These are phyloP conservation scores for Rousettus madagascariensis DNA, from an alignment of 2,797 vertebrate species.

Conservation along the genomic window DNA sequence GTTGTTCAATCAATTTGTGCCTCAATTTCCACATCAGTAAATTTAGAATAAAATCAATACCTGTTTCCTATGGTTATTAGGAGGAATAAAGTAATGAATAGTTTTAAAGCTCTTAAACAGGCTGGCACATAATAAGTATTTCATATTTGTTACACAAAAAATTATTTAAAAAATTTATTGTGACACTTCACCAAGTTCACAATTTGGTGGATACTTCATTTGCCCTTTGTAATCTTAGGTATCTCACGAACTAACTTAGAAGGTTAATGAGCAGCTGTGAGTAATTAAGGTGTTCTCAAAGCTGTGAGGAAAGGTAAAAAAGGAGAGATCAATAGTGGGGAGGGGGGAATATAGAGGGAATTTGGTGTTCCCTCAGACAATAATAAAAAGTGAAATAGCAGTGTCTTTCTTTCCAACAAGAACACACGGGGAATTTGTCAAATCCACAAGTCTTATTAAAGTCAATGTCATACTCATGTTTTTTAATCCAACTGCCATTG, in stretches of 20 bases:
- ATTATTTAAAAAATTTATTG: neutral
- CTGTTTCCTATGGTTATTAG: neutral
- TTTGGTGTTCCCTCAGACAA: neutral
- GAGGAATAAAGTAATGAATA: neutral
- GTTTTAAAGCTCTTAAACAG: neutral
- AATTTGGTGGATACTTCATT: neutral
- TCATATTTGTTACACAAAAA: neutral
- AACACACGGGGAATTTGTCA: neutral
- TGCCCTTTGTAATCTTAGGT: neutral
- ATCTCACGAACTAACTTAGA: neutral
- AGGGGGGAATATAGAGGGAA: neutral
- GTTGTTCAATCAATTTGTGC: neutral
- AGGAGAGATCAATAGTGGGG: neutral
- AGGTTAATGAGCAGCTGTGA: constrained; percentile 9
- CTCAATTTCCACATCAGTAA: neutral
- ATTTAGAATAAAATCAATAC: neutral
- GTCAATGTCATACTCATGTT: neutral
- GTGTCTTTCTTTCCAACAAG: neutral
- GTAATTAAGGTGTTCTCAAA: neutral
- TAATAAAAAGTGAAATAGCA: neutral
- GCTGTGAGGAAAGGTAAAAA: neutral
- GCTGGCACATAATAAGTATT: neutral
- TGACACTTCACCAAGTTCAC: neutral
- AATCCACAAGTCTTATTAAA: neutral
- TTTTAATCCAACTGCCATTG: neutral